A percentile compares a stretch with the other conserved stretches of the same genome.
Evolutionary conservation across 2,113 vertebrate species (phyloP).

Genomic region (Hyla sarda): DNA sequence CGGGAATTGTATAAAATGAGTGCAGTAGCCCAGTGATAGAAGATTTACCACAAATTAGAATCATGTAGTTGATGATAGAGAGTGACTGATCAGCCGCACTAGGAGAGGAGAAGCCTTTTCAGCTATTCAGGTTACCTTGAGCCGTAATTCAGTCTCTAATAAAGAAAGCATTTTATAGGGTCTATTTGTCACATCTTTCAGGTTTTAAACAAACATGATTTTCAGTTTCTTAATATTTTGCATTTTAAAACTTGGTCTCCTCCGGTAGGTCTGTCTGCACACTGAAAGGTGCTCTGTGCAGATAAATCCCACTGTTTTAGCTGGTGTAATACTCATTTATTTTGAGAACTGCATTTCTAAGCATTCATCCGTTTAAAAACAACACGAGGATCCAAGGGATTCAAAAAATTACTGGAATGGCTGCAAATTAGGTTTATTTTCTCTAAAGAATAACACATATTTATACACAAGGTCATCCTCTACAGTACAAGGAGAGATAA

Average conservation of each 20-base stretch:
- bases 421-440: too few species aligned
- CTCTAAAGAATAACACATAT: too few species aligned
- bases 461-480: too few species aligned
- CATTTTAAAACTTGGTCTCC: background rate
- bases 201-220: background rate
- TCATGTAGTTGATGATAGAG: slow-evolving; percentile 14
- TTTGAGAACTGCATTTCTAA: too few species aligned
- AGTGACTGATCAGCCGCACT: slow-evolving; percentile 28
- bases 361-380: too few species aligned
- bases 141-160: background rate
- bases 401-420: too few species aligned
- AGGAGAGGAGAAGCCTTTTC: slow-evolving; percentile 18
- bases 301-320: too few species aligned
- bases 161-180: background rate
- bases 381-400: too few species aligned
- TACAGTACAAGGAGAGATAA: too few species aligned
- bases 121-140: slow-evolving; percentile 21
- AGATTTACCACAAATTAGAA: slow-evolving; percentile 27
- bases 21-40: background rate
- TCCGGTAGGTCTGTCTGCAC: too few species aligned
- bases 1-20: slow-evolving; percentile 25
- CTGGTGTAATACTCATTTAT: too few species aligned
- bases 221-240: background rate
- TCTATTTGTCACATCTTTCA: background rate
- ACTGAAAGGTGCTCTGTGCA: too few species aligned